Evolutionary conservation across 2,888 invertebrate species (phyloP).

Genomic region (Torymus texanus): DNA sequence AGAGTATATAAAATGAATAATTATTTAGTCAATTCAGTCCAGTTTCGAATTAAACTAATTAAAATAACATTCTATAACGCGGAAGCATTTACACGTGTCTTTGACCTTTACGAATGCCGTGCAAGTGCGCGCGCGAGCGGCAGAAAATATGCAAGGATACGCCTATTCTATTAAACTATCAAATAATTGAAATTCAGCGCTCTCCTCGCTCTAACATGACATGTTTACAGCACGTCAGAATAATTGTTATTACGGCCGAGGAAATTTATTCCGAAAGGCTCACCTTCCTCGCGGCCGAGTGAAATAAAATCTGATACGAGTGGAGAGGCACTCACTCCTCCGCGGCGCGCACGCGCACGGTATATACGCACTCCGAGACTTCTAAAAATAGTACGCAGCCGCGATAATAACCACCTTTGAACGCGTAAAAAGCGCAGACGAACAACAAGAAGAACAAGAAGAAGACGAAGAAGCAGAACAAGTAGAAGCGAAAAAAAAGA

Average conservation of each 20-base stretch:
- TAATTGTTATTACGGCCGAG: slow-evolving; percentile 1
- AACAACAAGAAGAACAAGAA: background rate
- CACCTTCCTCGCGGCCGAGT: background rate
- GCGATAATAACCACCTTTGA: background rate
- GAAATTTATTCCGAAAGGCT: slow-evolving; percentile 10
- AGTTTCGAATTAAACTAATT: too few species aligned
- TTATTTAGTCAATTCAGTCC: too few species aligned
- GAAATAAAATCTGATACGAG: slow-evolving; percentile 13
- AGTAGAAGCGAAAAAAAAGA: slow-evolving; percentile 3
- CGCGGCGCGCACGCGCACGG: background rate
- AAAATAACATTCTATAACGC: too few species aligned
- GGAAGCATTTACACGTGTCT: too few species aligned
- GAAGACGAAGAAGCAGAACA: background rate
- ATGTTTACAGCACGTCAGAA: background rate
- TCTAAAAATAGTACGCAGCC: slow-evolving; percentile 5
- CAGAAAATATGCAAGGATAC: too few species aligned
- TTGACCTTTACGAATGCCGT: too few species aligned
- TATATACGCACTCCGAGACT: background rate
- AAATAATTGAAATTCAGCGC: slow-evolving; percentile 4
- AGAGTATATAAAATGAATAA: too few species aligned
- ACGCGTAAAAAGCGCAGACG: background rate
- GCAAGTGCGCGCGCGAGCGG: too few species aligned
- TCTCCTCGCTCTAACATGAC: background rate
- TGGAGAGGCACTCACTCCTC: background rate
- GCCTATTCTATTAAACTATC: too few species aligned